Evolutionary conservation across 2,797 vertebrate species (phyloP).

Genomic region (Eulemur albifrons): DNA sequence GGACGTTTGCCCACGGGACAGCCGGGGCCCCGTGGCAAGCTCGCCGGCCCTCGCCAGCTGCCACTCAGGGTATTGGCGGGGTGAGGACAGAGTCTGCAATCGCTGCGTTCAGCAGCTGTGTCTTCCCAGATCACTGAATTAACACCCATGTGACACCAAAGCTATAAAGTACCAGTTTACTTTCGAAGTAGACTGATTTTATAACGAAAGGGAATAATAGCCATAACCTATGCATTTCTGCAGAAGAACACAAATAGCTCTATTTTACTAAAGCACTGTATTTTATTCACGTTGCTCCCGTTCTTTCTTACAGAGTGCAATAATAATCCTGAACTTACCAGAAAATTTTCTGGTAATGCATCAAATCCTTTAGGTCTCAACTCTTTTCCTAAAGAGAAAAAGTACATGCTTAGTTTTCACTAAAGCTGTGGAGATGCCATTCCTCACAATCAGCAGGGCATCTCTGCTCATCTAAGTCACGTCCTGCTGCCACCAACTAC

Average conservation of each 20-base stretch:
- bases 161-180: neutral
- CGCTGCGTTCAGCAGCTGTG: no score
- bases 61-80: neutral
- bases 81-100: neutral
- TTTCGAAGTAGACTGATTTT: neutral
- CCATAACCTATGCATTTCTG: neutral
- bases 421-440: no score
- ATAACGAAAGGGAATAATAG: rapidly evolving
- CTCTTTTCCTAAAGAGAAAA: slow-evolving; percentile 81
- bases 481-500: neutral
- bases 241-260: neutral
- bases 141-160: neutral
- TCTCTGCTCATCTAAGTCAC: neutral
- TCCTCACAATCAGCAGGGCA: neutral
- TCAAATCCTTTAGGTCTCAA: slow-evolving; percentile 67
- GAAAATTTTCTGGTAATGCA: slow-evolving; percentile 78
- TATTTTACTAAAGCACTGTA: no score
- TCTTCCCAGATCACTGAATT: neutral
- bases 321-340: slow-evolving; percentile 24
- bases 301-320: neutral
- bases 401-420: neutral
- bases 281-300: neutral
- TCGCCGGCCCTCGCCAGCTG: rapidly evolving
- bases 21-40: rapidly evolving
- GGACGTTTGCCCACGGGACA: rapidly evolving